Percentiles rank a stretch among this genome's conserved stretches.
Conservation (phyloP, 2,797 vertebrate species). For the Gymnothorax javanicus region DNA sequence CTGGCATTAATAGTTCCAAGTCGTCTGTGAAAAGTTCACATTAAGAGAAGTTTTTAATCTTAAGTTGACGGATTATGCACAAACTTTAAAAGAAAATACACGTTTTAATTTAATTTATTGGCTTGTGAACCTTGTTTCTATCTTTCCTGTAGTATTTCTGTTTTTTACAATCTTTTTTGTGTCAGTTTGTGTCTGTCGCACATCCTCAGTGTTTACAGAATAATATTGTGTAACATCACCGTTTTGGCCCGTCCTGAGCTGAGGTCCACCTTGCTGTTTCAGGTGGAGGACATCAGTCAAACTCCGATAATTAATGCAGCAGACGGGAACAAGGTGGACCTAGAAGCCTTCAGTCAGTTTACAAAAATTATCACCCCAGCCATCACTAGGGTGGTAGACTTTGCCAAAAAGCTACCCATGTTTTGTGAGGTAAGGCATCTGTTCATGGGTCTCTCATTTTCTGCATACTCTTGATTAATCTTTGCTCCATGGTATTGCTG, state of each 20-base stretch:
- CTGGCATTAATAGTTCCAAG: not conserved
- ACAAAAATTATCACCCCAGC: slow-evolving; percentile 99
- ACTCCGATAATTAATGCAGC: slow-evolving; percentile 88
- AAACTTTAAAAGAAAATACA: not conserved
- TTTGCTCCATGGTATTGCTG: not conserved
- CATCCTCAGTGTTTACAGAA: slow-evolving; percentile 43
- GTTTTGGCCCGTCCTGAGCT: not conserved
- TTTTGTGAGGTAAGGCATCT: slow-evolving; percentile 89
- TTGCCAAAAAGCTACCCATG: slow-evolving; percentile 99
- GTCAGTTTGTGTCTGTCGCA: slow-evolving; percentile 22
- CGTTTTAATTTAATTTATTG: slow-evolving; percentile 4
- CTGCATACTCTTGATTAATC: not conserved
- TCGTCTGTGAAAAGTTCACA: slow-evolving; percentile 1
- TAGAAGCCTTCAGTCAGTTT: slow-evolving; percentile 99
- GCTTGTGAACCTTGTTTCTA: not conserved
- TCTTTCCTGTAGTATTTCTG: not conserved
- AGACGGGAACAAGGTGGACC: slow-evolving; percentile 96
- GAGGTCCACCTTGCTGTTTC: slow-evolving; percentile 39
- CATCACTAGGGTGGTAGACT: slow-evolving; percentile 99
- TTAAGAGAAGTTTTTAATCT: not conserved
- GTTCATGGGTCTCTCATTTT: not conserved
- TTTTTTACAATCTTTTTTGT: slow-evolving; percentile 33
- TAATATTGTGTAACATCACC: slow-evolving; percentile 41
- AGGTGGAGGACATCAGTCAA: slow-evolving; percentile 97
- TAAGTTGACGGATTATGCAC: not conserved